Base-by-base conservation (phyloP, 2,797 vertebrate genomes). In the Leptatherina wallacei region DNA sequence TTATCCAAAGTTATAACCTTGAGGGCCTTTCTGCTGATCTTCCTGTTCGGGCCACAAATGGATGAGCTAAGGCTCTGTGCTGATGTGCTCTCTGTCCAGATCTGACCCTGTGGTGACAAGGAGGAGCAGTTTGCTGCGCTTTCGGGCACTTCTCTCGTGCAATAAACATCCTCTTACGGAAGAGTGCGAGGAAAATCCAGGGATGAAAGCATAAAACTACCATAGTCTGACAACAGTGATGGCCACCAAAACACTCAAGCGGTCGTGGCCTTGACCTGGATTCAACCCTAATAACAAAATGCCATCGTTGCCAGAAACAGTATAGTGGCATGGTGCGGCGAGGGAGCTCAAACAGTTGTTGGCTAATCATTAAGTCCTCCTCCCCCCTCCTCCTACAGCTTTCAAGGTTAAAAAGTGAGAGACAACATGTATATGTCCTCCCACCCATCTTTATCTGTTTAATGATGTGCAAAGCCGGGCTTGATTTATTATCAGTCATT, bases 1-100 rank as follows among this genome's bases (percentile, higher is more conserved):
- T 88, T 73, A 88, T 85, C 82, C 80, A 77, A 72, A 79, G 78
- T 85, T 88, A 84, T 86, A 87, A 90, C 90, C 82, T 84, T 72
- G 69, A 80, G 33, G 77, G 58, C 73, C 73, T 89, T 83, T 81
- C 77, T 85, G 85, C 82, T 89, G 85, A 91, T 92, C 83, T 83
- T 71, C 81, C 71, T 77, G 87, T 87, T 89, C 83, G 75, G 67
- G 76, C 55, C 78, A 85, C 74, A 85, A 83, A 79, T 63, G 71
- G 86, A 83, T 83, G 87, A 92, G 78, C 80, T 86, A 66, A 81
- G 86, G 86, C 86, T 87, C 84, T 59, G 70, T 75, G 80, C 55
- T 80, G 89, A 90, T 71, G 84, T 78, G 80, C 80, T 83, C 84
- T 82, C 66, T 85, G 83, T 85, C 80, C 82, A 66, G 77, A 78